Conservation (phyloP, 1,140 invertebrate species). For the Orussus abietinus region DNA sequence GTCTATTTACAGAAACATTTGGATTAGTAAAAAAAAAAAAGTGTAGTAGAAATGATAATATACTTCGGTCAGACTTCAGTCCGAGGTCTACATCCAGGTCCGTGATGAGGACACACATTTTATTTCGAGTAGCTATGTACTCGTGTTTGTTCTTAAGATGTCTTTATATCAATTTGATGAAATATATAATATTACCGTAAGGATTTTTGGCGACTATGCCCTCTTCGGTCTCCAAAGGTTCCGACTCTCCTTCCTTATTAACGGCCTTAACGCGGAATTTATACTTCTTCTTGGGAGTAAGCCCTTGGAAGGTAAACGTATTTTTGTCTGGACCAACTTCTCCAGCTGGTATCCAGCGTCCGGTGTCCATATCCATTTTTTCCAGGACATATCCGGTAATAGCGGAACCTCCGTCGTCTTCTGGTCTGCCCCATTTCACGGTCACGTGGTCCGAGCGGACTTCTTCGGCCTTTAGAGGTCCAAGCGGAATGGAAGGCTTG, state of each 20-base stretch:
- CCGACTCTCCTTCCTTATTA: slow-evolving; percentile 97
- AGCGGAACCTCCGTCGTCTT: slow-evolving; percentile 89
- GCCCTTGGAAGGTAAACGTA: slow-evolving; percentile 83
- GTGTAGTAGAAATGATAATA: slow-evolving; percentile 10
- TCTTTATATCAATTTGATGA: background rate
- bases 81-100: background rate
- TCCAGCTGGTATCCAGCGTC: slow-evolving; percentile 87
- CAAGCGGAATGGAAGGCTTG: slow-evolving; percentile 79
- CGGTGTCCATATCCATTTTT: slow-evolving; percentile 92
- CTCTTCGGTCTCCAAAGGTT: slow-evolving; percentile 88
- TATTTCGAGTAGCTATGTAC: too few relatives aligned
- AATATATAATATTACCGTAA: slow-evolving; percentile 64
- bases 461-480: slow-evolving; percentile 83
- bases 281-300: slow-evolving; percentile 96
- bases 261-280: slow-evolving; percentile 97
- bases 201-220: slow-evolving; percentile 92
- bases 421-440: slow-evolving; percentile 91
- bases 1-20: slow-evolving; percentile 53
- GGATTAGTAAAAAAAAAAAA: slow-evolving; percentile 15
- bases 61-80: slow-evolving; percentile 4
- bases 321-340: slow-evolving; percentile 81
- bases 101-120: too few relatives aligned
- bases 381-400: slow-evolving; percentile 95
- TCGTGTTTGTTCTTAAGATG: slow-evolving; percentile 5
- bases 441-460: slow-evolving; percentile 87